These are phyloP conservation scores for Aramus guarauna DNA, from an alignment of 2,113 vertebrate genomes.

Conservation along the genomic window DNA sequence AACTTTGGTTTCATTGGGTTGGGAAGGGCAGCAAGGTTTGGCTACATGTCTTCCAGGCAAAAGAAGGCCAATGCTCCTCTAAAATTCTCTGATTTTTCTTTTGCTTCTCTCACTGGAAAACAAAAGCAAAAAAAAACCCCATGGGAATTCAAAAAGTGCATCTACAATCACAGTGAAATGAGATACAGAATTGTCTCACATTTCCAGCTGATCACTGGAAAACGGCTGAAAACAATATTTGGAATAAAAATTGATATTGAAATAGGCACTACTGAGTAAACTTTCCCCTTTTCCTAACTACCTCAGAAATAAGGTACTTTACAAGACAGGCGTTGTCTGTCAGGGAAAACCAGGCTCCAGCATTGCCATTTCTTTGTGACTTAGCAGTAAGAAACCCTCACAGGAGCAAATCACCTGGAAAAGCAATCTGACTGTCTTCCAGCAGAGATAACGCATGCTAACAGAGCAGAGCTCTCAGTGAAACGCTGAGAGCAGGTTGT, in stretches of 20 bases:
- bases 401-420: not conserved
- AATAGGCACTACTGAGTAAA: not conserved
- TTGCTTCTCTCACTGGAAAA: not conserved
- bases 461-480: not conserved
- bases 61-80: not conserved
- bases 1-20: not conserved
- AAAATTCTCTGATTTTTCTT: not conserved
- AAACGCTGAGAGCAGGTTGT: not conserved
- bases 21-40: not conserved
- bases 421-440: not conserved
- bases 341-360: not conserved
- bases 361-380: not conserved
- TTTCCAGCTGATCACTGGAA: not conserved
- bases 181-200: not conserved
- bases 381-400: not conserved
- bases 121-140: not conserved
- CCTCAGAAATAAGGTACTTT: not conserved
- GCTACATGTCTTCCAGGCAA: not conserved
- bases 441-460: conserved; percentile 11
- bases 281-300: not conserved
- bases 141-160: not conserved
- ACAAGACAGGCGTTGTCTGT: not conserved
- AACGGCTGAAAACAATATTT: not conserved
- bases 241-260: not conserved
- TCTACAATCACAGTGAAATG: not conserved